Evolutionary conservation across 1,140 invertebrate genomes (phyloP).

Genomic region (Temnothorax nylanderi): DNA sequence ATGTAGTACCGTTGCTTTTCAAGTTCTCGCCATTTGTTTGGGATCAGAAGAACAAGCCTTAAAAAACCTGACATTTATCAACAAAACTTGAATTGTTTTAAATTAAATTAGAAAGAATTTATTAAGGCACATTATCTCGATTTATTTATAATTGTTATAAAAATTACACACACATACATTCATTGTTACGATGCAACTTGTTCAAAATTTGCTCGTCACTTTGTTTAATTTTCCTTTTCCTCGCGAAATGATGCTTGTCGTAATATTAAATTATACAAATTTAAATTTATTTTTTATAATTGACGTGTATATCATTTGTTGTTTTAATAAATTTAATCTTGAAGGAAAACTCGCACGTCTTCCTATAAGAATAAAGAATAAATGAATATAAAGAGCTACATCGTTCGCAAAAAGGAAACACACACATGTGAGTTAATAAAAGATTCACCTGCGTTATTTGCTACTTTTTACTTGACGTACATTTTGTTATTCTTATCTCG

Average conservation of each 20-base stretch:
- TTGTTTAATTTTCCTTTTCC: not conserved
- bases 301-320: not conserved
- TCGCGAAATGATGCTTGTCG: not conserved
- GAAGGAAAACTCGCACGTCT: not conserved
- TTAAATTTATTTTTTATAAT: not conserved
- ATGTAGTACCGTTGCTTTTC: not conserved
- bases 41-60: not conserved
- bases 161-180: not conserved
- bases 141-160: not conserved
- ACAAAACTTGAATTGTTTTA: not conserved
- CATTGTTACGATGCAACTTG: not conserved
- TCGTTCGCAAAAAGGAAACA: not conserved
- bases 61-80: not conserved
- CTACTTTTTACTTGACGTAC: not conserved
- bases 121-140: not conserved
- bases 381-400: not conserved
- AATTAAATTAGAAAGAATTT: not conserved
- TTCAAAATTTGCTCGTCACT: not conserved
- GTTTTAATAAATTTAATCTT: not conserved
- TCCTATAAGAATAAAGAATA: not conserved
- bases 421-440: not conserved
- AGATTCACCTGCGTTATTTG: not conserved
- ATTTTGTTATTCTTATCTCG: not conserved
- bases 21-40: not conserved
- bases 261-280: conserved; percentile 2